Evolutionary conservation across 2,888 invertebrate genomes (phyloP), one percentile per base, ranked within the genome.

Genomic region (Pseudolycoriella hygida): DNA sequence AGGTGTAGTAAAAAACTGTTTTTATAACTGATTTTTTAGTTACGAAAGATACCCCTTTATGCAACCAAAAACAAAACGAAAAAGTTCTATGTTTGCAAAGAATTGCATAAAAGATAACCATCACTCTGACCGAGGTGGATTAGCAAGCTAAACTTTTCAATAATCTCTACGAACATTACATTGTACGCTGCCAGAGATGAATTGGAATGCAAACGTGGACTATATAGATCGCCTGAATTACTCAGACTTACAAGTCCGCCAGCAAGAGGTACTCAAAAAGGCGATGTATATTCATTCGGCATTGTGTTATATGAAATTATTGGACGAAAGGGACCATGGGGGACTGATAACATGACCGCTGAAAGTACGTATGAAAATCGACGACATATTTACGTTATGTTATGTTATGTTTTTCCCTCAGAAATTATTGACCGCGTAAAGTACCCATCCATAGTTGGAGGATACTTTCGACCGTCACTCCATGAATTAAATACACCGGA

Each of bases 231-330:
- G 0, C 86, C 86, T 0, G 86, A 86, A 62, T 66, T 86, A 14
- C 66, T 86, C 17, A 64, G 84, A 30, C 66, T 73, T 1, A 64
- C 72, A 0, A 67, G 65, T 19, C 72, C 73, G 1, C 70, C 72
- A 0, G 54, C 68, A 0, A 64, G 80, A 47, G 88, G 88, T n/a
- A 77, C 85, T 0, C 86, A 86, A 59, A 86, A 84, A 57, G 88
- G 83, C 17, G 86, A 86, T 55, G 78, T 85, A 10, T 86, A 83
- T 59, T 81, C 84, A 1, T 88, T 90, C 58, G 84, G 79, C 1
- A 81, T 90, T 51, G 74, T 90, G 19, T 66, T 90, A 2, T 87
- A 86, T 57, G 89, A 90, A 64, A 83, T 89, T 49, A 71, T 87
- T 44, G 81, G 82, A 0, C 67, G 88, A 19, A 70, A 72, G 37